These are phyloP conservation scores for Maniola jurtina DNA, from an alignment of 1,140 invertebrate genomes.

Conservation along the genomic window DNA sequence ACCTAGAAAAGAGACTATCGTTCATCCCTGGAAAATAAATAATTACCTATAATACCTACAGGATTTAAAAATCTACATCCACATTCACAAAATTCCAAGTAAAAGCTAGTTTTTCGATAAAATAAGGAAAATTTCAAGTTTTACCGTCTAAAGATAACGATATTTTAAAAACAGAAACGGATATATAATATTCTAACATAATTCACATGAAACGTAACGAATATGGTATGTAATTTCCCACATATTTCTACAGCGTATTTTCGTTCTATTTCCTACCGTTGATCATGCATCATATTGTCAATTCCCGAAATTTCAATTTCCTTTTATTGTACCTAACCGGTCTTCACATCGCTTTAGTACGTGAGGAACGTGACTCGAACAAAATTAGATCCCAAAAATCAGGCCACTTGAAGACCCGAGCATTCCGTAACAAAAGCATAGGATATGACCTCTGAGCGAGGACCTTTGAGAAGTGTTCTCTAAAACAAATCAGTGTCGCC, in stretches of 20 bases:
- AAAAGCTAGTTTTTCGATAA: too few species aligned
- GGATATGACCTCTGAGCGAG: conserved; percentile 38
- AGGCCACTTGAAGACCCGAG: conserved; percentile 24
- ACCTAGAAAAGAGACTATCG: too few species aligned
- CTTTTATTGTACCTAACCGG: conserved; percentile 7
- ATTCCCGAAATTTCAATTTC: conserved; percentile 20
- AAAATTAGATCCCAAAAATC: conserved; percentile 27
- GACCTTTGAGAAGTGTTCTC: conserved; percentile 26
- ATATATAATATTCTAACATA: too few species aligned
- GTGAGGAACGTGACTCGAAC: conserved; percentile 29
- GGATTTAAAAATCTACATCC: too few species aligned
- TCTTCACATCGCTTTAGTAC: conserved; percentile 12
- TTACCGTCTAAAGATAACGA: too few species aligned
- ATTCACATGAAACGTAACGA: too few species aligned
- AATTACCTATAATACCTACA: too few species aligned
- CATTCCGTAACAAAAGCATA: conserved; percentile 21
- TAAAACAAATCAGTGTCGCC: conserved; percentile 39
- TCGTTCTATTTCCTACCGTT: background rate
- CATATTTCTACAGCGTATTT: background rate
- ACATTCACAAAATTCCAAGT: too few species aligned
- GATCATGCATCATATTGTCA: conserved; percentile 13
- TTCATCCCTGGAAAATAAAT: too few species aligned
- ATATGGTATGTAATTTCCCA: too few species aligned
- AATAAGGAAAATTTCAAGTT: too few species aligned
- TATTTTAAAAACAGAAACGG: too few species aligned